Evolutionary conservation across 1,140 invertebrate species (phyloP).

Genomic region (Triops longicaudatus): DNA sequence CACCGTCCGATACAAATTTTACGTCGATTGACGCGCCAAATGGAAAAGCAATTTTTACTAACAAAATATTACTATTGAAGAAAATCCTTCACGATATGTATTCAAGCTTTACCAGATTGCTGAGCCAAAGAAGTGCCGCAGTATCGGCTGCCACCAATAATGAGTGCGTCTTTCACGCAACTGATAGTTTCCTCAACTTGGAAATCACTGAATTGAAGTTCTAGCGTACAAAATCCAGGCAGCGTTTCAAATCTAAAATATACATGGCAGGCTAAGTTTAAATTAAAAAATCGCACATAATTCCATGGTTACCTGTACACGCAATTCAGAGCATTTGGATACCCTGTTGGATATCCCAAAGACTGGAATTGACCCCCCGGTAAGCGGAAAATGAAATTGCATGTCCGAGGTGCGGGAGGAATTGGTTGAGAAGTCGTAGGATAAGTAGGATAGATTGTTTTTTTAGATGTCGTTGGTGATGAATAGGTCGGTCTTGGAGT

Average conservation of each 20-base stretch:
- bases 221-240: constrained; percentile 30
- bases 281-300: not conserved
- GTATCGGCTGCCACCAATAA: constrained; percentile 31
- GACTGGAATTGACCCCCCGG: constrained; percentile 26
- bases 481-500: not conserved
- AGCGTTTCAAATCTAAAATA: constrained; percentile 25
- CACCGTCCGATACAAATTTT: constrained; percentile 23
- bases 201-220: constrained; percentile 33
- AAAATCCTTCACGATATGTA: constrained; percentile 21
- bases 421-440: constrained; percentile 8
- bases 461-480: not conserved
- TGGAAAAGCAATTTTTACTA: constrained; percentile 22
- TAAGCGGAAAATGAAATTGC: constrained; percentile 16
- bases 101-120: constrained; percentile 28
- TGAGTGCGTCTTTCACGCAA: constrained; percentile 31
- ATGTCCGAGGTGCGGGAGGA: constrained; percentile 21
- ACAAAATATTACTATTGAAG: constrained; percentile 13
- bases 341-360: constrained; percentile 30
- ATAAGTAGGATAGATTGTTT: not conserved
- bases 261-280: not conserved
- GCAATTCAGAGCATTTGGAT: constrained; percentile 27
- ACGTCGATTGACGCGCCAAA: constrained; percentile 16
- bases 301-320: constrained; percentile 20
- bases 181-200: constrained; percentile 29
- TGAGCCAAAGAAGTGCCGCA: constrained; percentile 32